phyloP scores from a whole-genome alignment of 2,113 vertebrate genomes.

The Pteruthius melanotis region DNA sequence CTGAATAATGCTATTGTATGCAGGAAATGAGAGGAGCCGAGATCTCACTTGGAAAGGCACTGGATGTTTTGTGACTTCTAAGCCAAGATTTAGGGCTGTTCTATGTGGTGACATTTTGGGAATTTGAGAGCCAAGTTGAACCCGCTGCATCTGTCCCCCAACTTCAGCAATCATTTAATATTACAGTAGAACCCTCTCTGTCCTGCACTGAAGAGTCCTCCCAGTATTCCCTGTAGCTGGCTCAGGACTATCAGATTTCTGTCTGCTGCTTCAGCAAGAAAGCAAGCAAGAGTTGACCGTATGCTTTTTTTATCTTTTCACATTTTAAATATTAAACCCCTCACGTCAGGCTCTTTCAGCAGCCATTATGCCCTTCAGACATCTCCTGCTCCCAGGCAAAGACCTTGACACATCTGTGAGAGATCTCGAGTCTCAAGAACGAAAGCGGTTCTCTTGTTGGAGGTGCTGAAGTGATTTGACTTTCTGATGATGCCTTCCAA shows the following conservation, averaged over 20 bases:
- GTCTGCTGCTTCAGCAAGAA: not conserved
- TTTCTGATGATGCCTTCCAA: conserved; percentile 43
- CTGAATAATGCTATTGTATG: conserved; percentile 62
- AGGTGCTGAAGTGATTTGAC: conserved; percentile 40
- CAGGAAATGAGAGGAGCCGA: conserved; percentile 52
- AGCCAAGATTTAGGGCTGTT: conserved; percentile 24
- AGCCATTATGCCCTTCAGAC: not conserved
- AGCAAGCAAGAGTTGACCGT: not conserved
- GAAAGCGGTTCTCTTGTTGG: not conserved
- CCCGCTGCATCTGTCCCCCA: not conserved
- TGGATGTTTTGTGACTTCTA: conserved; percentile 19
- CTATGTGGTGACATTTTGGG: not conserved
- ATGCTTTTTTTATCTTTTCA: not conserved
- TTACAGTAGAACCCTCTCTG: not conserved
- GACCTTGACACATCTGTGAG: conserved; percentile 23
- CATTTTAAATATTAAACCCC: not conserved
- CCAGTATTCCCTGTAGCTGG: not conserved
- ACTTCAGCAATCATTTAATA: not conserved
- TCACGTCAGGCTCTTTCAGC: not conserved
- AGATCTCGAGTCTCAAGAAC: not conserved
- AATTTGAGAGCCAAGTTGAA: not conserved
- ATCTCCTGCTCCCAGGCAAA: not conserved
- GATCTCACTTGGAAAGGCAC: conserved; percentile 23
- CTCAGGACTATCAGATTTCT: not conserved
- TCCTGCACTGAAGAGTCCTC: not conserved